Percentiles rank a stretch among this genome's conserved stretches.
Conservation (phyloP, 2,888 invertebrate genomes). For the Chrysolina americana region DNA sequence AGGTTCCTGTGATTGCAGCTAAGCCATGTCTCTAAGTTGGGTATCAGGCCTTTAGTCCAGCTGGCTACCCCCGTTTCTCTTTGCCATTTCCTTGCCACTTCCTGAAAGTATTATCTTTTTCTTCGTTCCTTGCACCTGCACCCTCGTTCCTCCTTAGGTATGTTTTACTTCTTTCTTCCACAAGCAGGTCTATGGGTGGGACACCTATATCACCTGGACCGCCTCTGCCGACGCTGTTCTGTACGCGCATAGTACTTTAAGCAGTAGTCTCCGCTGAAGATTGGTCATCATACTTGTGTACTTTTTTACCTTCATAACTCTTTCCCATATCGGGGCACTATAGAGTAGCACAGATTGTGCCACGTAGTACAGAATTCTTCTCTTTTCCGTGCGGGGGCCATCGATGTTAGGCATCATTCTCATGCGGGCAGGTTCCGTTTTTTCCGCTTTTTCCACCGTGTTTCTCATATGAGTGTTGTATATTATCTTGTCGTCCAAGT, state of each 20-base stretch:
- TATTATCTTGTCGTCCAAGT: too few relatives aligned
- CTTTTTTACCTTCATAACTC: too few relatives aligned
- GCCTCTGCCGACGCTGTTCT: background rate
- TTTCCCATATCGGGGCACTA: too few relatives aligned
- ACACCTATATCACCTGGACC: background rate
- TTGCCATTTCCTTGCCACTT: conserved; percentile 16
- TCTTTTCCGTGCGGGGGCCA: too few relatives aligned
- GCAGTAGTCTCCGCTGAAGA: background rate
- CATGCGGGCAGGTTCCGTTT: background rate
- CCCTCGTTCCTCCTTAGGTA: background rate
- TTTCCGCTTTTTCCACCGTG: too few relatives aligned
- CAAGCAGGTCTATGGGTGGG: background rate
- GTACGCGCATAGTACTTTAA: background rate
- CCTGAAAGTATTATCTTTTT: background rate
- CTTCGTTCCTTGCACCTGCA: background rate
- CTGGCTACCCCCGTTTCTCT: background rate
- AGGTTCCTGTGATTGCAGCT: background rate
- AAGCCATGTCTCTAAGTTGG: background rate
- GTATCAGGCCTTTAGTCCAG: conserved; percentile 8
- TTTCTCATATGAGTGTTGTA: too few relatives aligned
- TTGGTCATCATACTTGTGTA: background rate
- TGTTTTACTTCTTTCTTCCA: background rate
- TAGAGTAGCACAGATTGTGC: too few relatives aligned
- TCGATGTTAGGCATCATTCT: background rate
- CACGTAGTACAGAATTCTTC: too few relatives aligned